Conservation (phyloP, 2,797 vertebrate species). For the Tragelaphus eurycerus region DNA sequence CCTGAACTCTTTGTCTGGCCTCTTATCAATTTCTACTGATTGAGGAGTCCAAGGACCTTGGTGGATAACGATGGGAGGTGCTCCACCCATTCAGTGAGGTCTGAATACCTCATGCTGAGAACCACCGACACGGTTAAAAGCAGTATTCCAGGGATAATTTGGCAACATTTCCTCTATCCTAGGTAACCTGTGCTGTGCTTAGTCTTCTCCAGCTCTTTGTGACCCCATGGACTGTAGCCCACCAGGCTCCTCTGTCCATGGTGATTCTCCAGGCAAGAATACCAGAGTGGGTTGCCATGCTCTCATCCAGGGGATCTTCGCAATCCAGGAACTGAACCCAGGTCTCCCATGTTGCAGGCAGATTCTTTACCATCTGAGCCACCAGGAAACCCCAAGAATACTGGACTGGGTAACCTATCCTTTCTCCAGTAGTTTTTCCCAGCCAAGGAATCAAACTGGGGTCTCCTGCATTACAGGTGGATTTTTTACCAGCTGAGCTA, state of each 20-base stretch:
- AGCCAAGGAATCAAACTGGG: neutral
- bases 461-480: neutral
- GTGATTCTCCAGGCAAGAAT: neutral
- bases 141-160: neutral
- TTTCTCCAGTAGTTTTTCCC: neutral
- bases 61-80: neutral
- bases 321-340: neutral
- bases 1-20: neutral
- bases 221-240: neutral
- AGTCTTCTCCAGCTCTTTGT: neutral
- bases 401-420: neutral
- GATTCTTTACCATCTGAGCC: neutral
- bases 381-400: neutral
- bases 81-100: neutral
- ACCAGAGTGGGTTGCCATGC: neutral
- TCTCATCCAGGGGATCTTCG: neutral
- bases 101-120: neutral
- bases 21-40: neutral
- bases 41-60: neutral
- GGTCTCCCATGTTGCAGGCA: neutral
- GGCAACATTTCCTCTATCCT: neutral
- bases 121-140: neutral
- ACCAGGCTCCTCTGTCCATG: neutral
- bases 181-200: neutral
- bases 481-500: neutral